Base-by-base conservation (phyloP, 2,888 invertebrate genomes). In the Esperia sulphurella region DNA sequence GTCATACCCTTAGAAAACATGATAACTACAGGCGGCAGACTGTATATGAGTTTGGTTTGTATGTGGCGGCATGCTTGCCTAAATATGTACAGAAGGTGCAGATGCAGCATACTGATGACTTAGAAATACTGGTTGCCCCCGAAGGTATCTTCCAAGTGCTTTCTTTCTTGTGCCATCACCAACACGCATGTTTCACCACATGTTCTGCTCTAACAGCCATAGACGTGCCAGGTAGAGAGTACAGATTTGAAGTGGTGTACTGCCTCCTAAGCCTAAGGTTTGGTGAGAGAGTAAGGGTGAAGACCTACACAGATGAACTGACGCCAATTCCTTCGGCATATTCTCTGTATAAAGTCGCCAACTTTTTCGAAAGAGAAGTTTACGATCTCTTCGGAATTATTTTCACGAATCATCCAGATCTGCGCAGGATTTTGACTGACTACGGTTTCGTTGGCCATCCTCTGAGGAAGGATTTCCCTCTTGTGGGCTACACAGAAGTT, bases 401-500 rank as follows among this genome's bases (percentile, higher is more conserved):
- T 9, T 88, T 85, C 52, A 73, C 68, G 9, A 78, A 87, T 59
- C 87, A 88, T 55, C 88, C 88, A 0, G 88, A 88, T 61, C 71
- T 88, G 54, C 71, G 88, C 21, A 71, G 88, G 49, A 63, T 88
- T 47, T 64, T 88, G 3, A 88, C 88, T 0, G 88, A 88, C 61
- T 89, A 89, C 45, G 89, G 88, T 0, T 88, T 89, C 45, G 54
- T 46, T 37, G 89, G 90, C 0, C 88, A 90, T 59, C 90, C 90
- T 8, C 53, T 89, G 13, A 67, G 87, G 43, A 89, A 89, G 50
- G 89, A 89, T 53, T 89, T 83, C 49, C 89, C 89, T 0, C 50
- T 83, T 7, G 72, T 76, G 1, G 89, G 89, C 0, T 89, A 88
- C 49, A 76, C 69, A 1, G 89, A 89, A 62, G 72, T 83, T 9